Conservation (phyloP, 2,113 vertebrate genomes). For the Zosterops lateralis region DNA sequence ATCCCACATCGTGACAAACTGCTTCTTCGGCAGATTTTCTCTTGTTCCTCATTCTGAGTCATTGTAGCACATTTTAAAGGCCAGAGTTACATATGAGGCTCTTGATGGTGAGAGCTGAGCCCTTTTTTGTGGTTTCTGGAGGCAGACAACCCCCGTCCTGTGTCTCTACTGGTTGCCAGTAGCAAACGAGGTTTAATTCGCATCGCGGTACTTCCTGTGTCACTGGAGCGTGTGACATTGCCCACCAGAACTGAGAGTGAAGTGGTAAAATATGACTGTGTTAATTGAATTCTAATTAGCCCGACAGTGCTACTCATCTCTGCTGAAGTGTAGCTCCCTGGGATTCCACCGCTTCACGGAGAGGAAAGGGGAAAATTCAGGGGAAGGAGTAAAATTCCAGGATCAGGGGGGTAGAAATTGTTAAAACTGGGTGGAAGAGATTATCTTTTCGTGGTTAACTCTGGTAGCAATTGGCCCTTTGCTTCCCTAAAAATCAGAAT, state of each 20-base stretch:
- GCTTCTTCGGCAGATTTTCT: slow-evolving; percentile 64
- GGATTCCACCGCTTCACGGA: not conserved
- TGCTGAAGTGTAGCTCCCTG: not conserved
- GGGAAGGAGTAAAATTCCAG: not conserved
- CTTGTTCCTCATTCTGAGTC: slow-evolving; percentile 70
- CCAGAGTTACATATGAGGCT: slow-evolving; percentile 4
- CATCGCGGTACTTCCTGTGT: slow-evolving; percentile 1
- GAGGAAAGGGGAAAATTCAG: not conserved
- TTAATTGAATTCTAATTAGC: slow-evolving; percentile 21
- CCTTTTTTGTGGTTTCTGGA: slow-evolving; percentile 66
- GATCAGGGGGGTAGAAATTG: fast-evolving
- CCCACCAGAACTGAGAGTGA: slow-evolving; percentile 16
- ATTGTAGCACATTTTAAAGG: slow-evolving; percentile 64
- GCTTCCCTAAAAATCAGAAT: not conserved
- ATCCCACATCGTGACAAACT: slow-evolving; percentile 64
- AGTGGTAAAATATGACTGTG: slow-evolving; percentile 2
- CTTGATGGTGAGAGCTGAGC: slow-evolving; percentile 58
- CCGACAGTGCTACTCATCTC: not conserved
- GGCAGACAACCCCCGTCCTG: slow-evolving; percentile 2
- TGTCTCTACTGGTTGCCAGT: slow-evolving; percentile 16
- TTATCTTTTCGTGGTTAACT: not conserved
- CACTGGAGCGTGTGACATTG: slow-evolving; percentile 14
- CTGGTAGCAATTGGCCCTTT: not conserved
- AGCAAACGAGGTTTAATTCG: not conserved
- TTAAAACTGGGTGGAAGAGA: not conserved